Conservation (phyloP, 23 tunicate genomes). For the Corella eumyota region DNA sequence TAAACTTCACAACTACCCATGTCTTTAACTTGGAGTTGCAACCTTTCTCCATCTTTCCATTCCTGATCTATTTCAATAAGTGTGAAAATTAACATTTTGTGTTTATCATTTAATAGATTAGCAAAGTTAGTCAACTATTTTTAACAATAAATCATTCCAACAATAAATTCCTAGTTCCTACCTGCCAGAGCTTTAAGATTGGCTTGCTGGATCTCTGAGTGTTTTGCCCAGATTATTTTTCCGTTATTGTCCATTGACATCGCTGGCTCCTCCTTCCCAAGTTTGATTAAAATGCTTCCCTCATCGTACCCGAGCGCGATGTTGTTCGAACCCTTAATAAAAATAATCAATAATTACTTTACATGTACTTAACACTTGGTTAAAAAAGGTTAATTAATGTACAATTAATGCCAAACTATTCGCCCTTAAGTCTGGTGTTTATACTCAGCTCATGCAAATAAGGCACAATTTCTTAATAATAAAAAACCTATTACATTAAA, state of each 20-base stretch:
- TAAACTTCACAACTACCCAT: slow-evolving; percentile 96
- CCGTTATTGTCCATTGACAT: slow-evolving; percentile 98
- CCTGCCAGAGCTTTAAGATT: slow-evolving; percentile 74
- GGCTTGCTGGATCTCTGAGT: slow-evolving; percentile 98
- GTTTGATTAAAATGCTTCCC: slow-evolving; percentile 96
- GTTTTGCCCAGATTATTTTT: slow-evolving; percentile 98
- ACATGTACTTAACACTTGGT: background rate
- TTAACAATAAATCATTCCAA: background rate
- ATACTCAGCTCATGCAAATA: too few species aligned
- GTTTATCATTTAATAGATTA: background rate
- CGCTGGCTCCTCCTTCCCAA: slow-evolving; percentile 98
- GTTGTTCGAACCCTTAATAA: slow-evolving; percentile 79
- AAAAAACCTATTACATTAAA: too few species aligned
- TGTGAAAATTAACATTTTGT: background rate
- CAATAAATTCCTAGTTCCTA: slow-evolving; percentile 2
- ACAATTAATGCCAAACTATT: too few species aligned
- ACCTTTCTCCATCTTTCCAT: slow-evolving; percentile 87
- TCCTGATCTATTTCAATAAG: slow-evolving; percentile 20
- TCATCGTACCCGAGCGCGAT: slow-evolving; percentile 98
- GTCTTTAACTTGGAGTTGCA: slow-evolving; percentile 83
- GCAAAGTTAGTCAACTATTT: background rate
- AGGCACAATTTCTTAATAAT: too few species aligned
- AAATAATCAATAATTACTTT: background rate
- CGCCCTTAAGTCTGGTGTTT: too few species aligned
- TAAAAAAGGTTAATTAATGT: background rate